Evolutionary conservation across 2,888 invertebrate species (phyloP), one percentile per base, ranked within the genome.

Genomic region (Stenichneumon culpator): DNA sequence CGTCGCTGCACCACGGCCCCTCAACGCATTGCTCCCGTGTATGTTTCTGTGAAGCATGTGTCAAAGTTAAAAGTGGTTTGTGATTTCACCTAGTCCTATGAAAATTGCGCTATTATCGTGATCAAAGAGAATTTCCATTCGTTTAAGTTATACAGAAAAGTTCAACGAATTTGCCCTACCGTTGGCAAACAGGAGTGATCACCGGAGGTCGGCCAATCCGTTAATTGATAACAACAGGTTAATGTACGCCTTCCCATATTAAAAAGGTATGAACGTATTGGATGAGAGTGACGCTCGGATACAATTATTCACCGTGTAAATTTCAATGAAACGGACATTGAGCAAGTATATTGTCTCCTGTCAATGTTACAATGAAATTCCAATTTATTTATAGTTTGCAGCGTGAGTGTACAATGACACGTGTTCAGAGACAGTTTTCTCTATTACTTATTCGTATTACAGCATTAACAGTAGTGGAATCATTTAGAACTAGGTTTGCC

Each of bases 31-130:
- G 22, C 50, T 44, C 44, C 14, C 11, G 14, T 2, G 14, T n/a
- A 14, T n/a, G 19, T 68, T 69, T 69, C n/a, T 19, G 60, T 63
- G 25, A 54, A 73, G 47, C 68, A 28, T 36, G 22, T 28, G 16
- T 47, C 28, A 22, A 77, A 70, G 19, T 11, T 60, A 32, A 60
- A 28, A 60, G 28, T 28, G 16, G 28, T 32, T 16, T 14, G 60
- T 25, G 5, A 60, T 32, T 60, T 28, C 14, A 5, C 32, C 1
- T 16, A 25, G 7, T n/a, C 28, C 28, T 60, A 28, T 60, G 11
- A 16, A 14, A 28, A 60, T 14, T 4, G 6, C 60, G 1, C 9
- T 4, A 11, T 16, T 28, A 60, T 19, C 25, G 60, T 22, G 14
- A n/a, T n/a, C 25, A 16, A 25, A 50, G 2, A 22, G 6, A 25